A percentile compares a stretch with the other conserved stretches of the same genome.
These are phyloP conservation scores for Clamator glandarius DNA, from an alignment of 2,797 vertebrate species.

Conservation along the genomic window DNA sequence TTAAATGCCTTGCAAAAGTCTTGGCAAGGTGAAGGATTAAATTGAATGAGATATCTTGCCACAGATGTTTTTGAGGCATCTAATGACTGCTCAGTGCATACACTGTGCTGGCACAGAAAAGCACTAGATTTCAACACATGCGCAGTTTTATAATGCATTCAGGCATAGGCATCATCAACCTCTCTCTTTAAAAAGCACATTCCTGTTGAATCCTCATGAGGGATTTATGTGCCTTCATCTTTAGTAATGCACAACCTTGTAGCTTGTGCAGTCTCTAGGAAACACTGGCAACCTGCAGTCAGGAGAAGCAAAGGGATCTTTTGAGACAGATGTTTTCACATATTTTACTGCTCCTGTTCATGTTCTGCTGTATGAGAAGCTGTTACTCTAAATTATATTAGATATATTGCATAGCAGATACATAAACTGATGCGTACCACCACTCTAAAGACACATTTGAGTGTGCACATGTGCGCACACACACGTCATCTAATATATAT, in stretches of 20 bases:
- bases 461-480: fast-evolving
- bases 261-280: constrained; percentile 51
- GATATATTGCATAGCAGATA: background rate
- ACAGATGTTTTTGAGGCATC: background rate
- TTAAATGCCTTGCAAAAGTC: background rate
- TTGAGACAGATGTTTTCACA: constrained; percentile 34
- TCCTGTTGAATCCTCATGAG: background rate
- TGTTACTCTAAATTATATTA: background rate
- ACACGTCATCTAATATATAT: background rate
- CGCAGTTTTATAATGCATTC: background rate
- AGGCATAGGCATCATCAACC: background rate
- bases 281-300: constrained; percentile 32
- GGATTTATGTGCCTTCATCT: constrained; percentile 28
- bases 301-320: background rate
- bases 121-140: background rate
- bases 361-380: background rate
- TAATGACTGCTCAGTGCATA: background rate
- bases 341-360: background rate
- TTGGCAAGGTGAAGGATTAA: background rate
- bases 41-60: background rate
- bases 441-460: background rate
- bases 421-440: background rate
- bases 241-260: constrained; percentile 56
- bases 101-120: background rate
- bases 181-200: constrained; percentile 11